Base-by-base conservation (phyloP, 2,888 invertebrate species). In the Tridacna crocea region DNA sequence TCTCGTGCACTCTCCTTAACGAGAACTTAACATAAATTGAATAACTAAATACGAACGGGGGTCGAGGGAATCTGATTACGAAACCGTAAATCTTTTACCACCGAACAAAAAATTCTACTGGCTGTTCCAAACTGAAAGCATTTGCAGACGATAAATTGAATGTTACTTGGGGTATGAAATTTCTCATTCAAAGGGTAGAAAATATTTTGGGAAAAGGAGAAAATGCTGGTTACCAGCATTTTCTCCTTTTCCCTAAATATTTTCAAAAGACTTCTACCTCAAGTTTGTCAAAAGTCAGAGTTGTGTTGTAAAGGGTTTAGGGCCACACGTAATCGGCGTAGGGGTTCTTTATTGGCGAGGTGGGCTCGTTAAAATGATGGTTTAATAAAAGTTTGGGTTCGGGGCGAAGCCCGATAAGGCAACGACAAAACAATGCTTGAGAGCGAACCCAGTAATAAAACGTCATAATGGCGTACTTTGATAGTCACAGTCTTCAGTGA, bases 1-100 rank as follows among this genome's bases (percentile, higher is more conserved):
- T 51, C 70, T 70, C 26, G 24, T 70, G 70, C 70, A 70, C 22
- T 70, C 51, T 70, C 46, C 51, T 36, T 36, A 70, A 70, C 51
- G 70, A 70, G 47, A 26, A 70, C n/a, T 19, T 70, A 26, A 70
- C 70, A 70, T 70, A 70, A 70, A 70, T 70, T 51, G 70, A 51
- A 70, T 70, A 51, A 51, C 70, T 47, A n/a, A 47, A 70, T 51
- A 51, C 22, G 51, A 70, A 70, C 26, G 24, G 68, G n/a, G 70
- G 70, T 70, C 70, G 70, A 70, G 70, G 13, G 51, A n/a, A 15
- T 70, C 70, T 70, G 70, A 70, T 70, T 70, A 70, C 70, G 51
- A 51, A 51, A 70, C 12, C 46, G 47, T 47, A n/a, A 47, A 68
- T 6, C 68, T 46, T 27, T 46, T 68, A 46, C 68, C 68, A 36